Conservation (phyloP, 2,888 invertebrate genomes). For the Polydrusus cervinus region DNA sequence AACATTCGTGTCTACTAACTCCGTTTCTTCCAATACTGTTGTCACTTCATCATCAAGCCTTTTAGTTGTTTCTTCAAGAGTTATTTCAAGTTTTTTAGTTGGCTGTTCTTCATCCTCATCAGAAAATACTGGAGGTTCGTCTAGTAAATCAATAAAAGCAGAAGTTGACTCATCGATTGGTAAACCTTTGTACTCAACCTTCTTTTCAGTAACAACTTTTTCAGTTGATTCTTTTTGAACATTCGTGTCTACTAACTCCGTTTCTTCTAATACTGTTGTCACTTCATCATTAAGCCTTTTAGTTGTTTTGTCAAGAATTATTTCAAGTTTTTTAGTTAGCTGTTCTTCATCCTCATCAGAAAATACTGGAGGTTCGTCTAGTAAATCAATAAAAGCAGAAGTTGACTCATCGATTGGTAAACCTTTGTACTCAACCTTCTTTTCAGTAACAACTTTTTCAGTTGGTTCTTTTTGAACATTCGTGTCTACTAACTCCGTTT, state of each 20-base stretch:
- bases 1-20: not conserved
- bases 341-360: slow-evolving; percentile 53
- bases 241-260: not conserved
- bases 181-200: slow-evolving; percentile 57
- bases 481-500: not conserved
- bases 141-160: slow-evolving; percentile 59
- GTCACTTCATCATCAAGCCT: not conserved
- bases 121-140: slow-evolving; percentile 65
- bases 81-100: not conserved
- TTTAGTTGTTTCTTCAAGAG: slow-evolving; percentile 4
- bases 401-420: slow-evolving; percentile 60
- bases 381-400: slow-evolving; percentile 59
- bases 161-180: slow-evolving; percentile 56
- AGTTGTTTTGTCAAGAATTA: not conserved
- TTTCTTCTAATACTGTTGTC: not conserved
- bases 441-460: not conserved
- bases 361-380: slow-evolving; percentile 64
- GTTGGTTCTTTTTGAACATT: not conserved
- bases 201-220: slow-evolving; percentile 39
- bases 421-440: slow-evolving; percentile 58
- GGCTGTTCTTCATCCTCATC: slow-evolving; percentile 59
- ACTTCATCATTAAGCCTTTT: slow-evolving; percentile 55
- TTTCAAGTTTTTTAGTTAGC: not conserved
- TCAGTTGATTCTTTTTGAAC: not conserved
- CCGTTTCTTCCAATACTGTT: not conserved